Evolutionary conservation across 2,888 invertebrate genomes (phyloP).

Genomic region (Harmothoe impar): DNA sequence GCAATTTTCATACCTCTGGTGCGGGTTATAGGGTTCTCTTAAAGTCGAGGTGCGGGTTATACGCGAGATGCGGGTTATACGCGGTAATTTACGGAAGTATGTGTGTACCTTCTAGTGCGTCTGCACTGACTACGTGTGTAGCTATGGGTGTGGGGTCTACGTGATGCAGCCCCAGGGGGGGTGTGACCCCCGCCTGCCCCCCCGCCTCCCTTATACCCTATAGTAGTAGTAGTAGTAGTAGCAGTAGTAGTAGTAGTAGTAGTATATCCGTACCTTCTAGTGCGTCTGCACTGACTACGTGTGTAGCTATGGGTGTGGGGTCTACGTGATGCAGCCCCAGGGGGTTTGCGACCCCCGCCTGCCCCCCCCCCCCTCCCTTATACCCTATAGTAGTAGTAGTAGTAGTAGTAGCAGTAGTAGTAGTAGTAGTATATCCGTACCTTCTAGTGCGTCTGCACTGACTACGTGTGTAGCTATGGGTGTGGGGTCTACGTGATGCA

Average conservation of each 20-base stretch:
- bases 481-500: conserved; percentile 79
- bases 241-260: too few species aligned
- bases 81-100: too few species aligned
- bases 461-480: conserved; percentile 81
- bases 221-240: too few species aligned
- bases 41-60: too few species aligned
- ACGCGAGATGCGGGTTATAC: too few species aligned
- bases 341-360: conserved; percentile 71
- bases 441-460: conserved; percentile 80
- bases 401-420: too few species aligned
- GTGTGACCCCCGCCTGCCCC: conserved; percentile 73
- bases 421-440: too few species aligned
- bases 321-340: conserved; percentile 77
- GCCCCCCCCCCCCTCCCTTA: conserved; percentile 74
- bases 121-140: conserved; percentile 80
- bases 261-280: conserved; percentile 78
- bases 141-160: conserved; percentile 81
- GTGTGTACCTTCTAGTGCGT: conserved; percentile 79
- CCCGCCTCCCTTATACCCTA: too few species aligned
- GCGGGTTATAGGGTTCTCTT: too few species aligned
- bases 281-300: conserved; percentile 80
- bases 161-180: conserved; percentile 74
- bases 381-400: too few species aligned
- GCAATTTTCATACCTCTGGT: too few species aligned
- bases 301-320: conserved; percentile 80